These are phyloP conservation scores for Potamilus streckersoni DNA, from an alignment of 1,140 invertebrate species.

Conservation along the genomic window DNA sequence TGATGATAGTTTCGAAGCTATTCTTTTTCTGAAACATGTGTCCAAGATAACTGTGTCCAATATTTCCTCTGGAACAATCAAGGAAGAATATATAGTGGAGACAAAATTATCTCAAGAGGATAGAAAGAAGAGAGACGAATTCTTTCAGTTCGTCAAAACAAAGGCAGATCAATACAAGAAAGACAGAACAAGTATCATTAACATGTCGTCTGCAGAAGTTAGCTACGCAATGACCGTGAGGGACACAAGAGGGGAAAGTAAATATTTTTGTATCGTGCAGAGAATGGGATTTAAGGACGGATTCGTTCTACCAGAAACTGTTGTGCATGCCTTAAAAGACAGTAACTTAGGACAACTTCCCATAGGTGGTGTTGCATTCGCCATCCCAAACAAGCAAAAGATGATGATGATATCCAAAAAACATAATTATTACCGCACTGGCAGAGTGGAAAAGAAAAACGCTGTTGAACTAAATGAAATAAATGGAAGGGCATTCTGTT, in stretches of 20 bases:
- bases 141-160: conserved; percentile 7
- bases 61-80: conserved; percentile 15
- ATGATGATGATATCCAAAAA: not conserved
- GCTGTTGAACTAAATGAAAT: not conserved
- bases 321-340: conserved; percentile 25
- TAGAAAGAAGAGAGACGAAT: conserved; percentile 2
- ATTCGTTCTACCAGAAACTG: conserved; percentile 2
- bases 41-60: conserved; percentile 33
- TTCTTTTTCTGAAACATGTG: conserved; percentile 49
- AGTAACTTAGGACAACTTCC: conserved; percentile 40
- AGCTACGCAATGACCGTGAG: conserved; percentile 22
- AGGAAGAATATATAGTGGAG: conserved; percentile 25
- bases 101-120: conserved; percentile 10
- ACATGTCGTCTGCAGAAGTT: conserved; percentile 20
- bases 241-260: conserved; percentile 8
- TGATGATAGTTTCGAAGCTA: conserved; percentile 36
- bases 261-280: conserved; percentile 37
- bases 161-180: not conserved
- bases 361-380: conserved; percentile 46
- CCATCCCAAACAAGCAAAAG: conserved; percentile 1
- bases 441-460: not conserved
- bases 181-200: not conserved
- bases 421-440: not conserved
- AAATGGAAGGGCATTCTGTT: conserved; percentile 44
- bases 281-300: conserved; percentile 34